A percentile compares a stretch with the other conserved stretches of the same genome.
phyloP scores from a whole-genome alignment of 2,797 vertebrate species.

The Poecilia velifera region DNA sequence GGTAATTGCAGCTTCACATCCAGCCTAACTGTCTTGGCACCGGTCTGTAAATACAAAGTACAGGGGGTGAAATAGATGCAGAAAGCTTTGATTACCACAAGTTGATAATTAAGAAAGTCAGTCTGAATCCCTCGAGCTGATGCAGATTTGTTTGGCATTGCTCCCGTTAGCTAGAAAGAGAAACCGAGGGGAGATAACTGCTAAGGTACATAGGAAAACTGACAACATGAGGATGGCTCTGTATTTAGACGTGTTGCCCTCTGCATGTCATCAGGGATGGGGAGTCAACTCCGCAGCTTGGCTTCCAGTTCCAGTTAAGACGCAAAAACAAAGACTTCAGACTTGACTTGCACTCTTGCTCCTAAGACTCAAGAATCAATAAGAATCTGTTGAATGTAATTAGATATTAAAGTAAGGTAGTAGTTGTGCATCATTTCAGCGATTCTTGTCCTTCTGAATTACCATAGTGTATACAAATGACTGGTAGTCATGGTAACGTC shows the following conservation, averaged over 20 bases:
- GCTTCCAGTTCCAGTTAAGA: neutral
- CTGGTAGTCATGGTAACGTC: neutral
- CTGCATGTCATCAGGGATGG: neutral
- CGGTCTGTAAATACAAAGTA: slow-evolving; percentile 78
- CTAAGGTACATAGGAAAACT: slow-evolving; percentile 56
- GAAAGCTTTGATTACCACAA: slow-evolving; percentile 81
- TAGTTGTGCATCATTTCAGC: neutral
- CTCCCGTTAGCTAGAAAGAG: slow-evolving; percentile 64
- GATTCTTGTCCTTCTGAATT: neutral
- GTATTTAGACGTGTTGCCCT: neutral
- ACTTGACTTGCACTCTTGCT: neutral
- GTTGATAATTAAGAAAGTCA: slow-evolving; percentile 80
- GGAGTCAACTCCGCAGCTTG: neutral
- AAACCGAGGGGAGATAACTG: slow-evolving; percentile 46
- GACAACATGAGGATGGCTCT: slow-evolving; percentile 26
- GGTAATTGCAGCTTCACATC: slow-evolving; percentile 81
- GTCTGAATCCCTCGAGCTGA: slow-evolving; percentile 76
- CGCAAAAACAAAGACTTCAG: neutral
- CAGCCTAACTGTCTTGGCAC: slow-evolving; percentile 79
- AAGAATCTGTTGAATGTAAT: neutral
- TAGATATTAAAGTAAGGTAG: neutral
- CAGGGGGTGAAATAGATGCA: slow-evolving; percentile 73
- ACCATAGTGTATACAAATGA: neutral
- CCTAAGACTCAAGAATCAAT: neutral
- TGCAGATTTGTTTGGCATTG: slow-evolving; percentile 77